phyloP scores from a whole-genome alignment of 1,140 invertebrate genomes.

The Leguminivora glycinivorella region DNA sequence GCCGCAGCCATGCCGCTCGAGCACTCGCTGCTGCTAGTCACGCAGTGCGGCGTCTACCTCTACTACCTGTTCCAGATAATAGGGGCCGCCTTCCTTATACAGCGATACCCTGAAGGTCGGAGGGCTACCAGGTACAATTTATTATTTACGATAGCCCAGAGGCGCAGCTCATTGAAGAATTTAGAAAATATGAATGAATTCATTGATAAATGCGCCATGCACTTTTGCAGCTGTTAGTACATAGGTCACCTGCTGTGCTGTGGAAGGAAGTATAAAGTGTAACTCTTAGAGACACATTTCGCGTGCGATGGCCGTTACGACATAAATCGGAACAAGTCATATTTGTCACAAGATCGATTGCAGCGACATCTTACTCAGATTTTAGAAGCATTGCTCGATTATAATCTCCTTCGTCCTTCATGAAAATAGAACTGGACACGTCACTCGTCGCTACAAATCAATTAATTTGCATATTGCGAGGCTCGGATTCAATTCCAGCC shows the following conservation, averaged over 20 bases:
- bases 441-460: background rate
- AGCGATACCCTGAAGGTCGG: slow-evolving; percentile 56
- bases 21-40: slow-evolving; percentile 84
- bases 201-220: no score
- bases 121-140: slow-evolving; percentile 58
- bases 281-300: no score
- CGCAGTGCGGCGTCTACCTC: slow-evolving; percentile 84
- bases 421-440: background rate
- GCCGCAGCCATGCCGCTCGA: slow-evolving; percentile 80
- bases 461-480: background rate
- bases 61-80: slow-evolving; percentile 86
- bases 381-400: no score
- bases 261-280: no score
- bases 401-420: background rate
- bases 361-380: no score
- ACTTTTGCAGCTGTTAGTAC: no score
- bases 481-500: background rate
- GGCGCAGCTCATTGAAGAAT: no score
- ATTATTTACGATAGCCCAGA: background rate
- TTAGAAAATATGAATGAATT: no score
- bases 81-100: slow-evolving; percentile 73
- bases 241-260: no score
- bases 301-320: no score
- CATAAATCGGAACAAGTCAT: no score
- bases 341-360: no score